Evolutionary conservation across 2,113 vertebrate species (phyloP).

Genomic region (Passerina amoena): DNA sequence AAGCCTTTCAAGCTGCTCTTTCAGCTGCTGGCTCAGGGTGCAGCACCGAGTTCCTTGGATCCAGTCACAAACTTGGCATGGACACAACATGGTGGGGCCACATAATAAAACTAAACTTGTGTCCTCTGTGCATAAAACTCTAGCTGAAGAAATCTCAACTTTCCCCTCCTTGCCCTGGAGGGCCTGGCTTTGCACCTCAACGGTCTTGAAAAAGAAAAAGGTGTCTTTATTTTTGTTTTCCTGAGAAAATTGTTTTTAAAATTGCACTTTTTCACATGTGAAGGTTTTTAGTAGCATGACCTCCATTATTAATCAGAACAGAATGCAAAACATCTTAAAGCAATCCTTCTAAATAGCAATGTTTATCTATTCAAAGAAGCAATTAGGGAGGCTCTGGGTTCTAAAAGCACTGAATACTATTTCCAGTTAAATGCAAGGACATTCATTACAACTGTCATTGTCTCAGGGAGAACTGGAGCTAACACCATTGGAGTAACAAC

Average conservation of each 20-base stretch:
- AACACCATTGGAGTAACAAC: slow-evolving; percentile 16
- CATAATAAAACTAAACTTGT: background rate
- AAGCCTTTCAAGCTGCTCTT: background rate
- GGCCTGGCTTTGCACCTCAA: background rate
- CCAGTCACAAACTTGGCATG: background rate
- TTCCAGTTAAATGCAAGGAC: slow-evolving; percentile 55
- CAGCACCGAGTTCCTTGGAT: background rate
- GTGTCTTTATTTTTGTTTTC: background rate
- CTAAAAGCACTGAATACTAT: slow-evolving; percentile 31
- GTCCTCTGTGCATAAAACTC: background rate
- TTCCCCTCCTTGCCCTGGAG: background rate
- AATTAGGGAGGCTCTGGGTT: slow-evolving; percentile 43
- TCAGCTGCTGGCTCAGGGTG: background rate
- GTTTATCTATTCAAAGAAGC: slow-evolving; percentile 47
- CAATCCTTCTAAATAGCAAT: slow-evolving; percentile 11
- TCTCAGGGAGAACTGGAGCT: slow-evolving; percentile 37
- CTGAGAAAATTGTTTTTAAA: background rate
- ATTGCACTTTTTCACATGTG: background rate
- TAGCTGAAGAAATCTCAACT: background rate
- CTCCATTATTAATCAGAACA: slow-evolving; percentile 31
- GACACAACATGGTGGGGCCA: background rate
- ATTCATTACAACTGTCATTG: slow-evolving; percentile 40
- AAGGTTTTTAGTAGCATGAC: background rate
- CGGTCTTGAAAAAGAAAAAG: background rate
- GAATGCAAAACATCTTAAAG: background rate